These are phyloP conservation scores for Drosophila sturtevanti DNA, from an alignment of 1,140 invertebrate species.

Conservation along the genomic window DNA sequence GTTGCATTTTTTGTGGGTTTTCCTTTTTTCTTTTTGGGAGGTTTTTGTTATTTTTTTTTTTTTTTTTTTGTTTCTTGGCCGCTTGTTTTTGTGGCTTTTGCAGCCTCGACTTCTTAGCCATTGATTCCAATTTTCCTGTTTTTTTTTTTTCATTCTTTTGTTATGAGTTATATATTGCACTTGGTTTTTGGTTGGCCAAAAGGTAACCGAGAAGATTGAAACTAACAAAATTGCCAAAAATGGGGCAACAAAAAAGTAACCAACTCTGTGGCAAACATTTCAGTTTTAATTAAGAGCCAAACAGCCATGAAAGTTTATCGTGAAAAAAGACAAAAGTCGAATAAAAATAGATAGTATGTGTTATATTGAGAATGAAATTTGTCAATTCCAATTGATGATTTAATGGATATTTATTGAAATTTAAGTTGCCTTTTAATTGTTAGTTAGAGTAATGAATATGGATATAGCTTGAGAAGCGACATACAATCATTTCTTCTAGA, in stretches of 20 bases:
- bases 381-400: not conserved
- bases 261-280: conserved; percentile 13
- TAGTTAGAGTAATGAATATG: too few species aligned
- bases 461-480: too few species aligned
- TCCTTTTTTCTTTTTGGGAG: conserved; percentile 15
- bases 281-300: conserved; percentile 29
- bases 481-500: too few species aligned
- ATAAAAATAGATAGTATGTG: not conserved
- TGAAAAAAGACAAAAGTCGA: not conserved
- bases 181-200: conserved; percentile 7
- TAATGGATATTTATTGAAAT: too few species aligned
- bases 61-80: conserved; percentile 28
- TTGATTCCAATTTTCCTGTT: conserved; percentile 26
- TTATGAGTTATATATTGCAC: conserved; percentile 26
- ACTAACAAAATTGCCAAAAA: conserved; percentile 15
- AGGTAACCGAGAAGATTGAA: conserved; percentile 13
- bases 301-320: not conserved
- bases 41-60: not conserved
- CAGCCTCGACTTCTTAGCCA: conserved; percentile 37
- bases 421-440: too few species aligned
- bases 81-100: conserved; percentile 39
- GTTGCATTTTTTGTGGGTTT: conserved; percentile 45
- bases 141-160: conserved; percentile 6
- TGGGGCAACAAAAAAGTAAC: too few species aligned
- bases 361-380: not conserved